A percentile compares a stretch with the other conserved stretches of the same genome.
phyloP scores from a whole-genome alignment of 2,888 invertebrate genomes.

The Digitonthophagus gazella region DNA sequence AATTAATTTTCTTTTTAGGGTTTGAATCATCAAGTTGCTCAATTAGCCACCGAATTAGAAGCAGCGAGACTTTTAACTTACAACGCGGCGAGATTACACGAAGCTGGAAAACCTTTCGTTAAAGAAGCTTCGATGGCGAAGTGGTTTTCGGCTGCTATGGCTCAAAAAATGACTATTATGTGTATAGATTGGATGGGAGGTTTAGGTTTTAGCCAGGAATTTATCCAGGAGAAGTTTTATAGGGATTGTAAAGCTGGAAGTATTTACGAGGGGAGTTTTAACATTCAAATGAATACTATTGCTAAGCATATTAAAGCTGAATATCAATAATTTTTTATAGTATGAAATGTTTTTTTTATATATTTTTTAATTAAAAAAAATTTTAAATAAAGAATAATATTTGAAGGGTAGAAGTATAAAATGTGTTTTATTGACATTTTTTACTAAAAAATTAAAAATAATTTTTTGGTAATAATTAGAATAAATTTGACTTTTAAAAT shows the following conservation, averaged over 20 bases:
- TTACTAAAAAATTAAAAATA: too few relatives aligned
- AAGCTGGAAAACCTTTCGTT: slow-evolving; percentile 76
- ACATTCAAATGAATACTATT: slow-evolving; percentile 95
- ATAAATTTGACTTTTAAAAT: too few relatives aligned
- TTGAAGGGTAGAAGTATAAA: too few relatives aligned
- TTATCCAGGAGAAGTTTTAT: slow-evolving; percentile 91
- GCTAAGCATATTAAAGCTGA: slow-evolving; percentile 82
- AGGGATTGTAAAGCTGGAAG: slow-evolving; percentile 95
- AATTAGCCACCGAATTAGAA: slow-evolving; percentile 85
- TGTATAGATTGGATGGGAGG: slow-evolving; percentile 99
- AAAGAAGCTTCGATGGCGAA: slow-evolving; percentile 98
- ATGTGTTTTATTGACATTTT: too few relatives aligned
- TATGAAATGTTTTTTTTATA: background rate
- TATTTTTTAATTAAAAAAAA: too few relatives aligned
- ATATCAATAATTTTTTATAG: slow-evolving; percentile 43
- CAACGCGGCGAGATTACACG: slow-evolving; percentile 90
- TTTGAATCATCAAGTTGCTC: slow-evolving; percentile 94
- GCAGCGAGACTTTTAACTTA: slow-evolving; percentile 87
- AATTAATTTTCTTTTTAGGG: slow-evolving; percentile 58
- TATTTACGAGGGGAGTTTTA: slow-evolving; percentile 95
- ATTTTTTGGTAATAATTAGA: too few relatives aligned
- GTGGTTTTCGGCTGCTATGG: slow-evolving; percentile 81
- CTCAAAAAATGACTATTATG: slow-evolving; percentile 82
- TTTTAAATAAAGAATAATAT: too few relatives aligned
- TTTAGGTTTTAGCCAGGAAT: slow-evolving; percentile 93